Evolutionary conservation across 2,888 invertebrate species (phyloP).

Genomic region (Macrophya alboannulata): DNA sequence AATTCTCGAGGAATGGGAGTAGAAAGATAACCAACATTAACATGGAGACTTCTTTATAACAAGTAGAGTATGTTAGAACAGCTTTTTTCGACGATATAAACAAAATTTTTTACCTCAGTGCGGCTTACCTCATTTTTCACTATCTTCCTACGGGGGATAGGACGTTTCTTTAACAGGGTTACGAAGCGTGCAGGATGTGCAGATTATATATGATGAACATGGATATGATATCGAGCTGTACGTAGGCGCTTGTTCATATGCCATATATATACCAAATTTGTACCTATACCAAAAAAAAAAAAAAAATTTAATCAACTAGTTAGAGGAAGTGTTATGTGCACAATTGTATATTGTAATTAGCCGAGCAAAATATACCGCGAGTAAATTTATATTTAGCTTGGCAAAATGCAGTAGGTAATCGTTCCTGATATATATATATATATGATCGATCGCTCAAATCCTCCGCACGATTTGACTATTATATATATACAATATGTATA

Average conservation of each 20-base stretch:
- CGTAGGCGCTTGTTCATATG: neutral
- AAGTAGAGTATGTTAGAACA: constrained; percentile 51
- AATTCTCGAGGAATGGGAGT: constrained; percentile 66
- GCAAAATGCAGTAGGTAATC: constrained; percentile 34
- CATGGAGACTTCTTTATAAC: constrained; percentile 81
- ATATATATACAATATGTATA: constrained; percentile 12
- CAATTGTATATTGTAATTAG: neutral
- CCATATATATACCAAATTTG: neutral
- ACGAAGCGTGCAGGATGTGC: neutral
- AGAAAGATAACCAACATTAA: constrained; percentile 74
- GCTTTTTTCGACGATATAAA: constrained; percentile 61
- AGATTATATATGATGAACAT: too few species aligned
- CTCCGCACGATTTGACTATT: constrained; percentile 46
- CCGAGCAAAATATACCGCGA: neutral
- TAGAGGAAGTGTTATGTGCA: neutral
- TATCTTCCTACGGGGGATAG: constrained; percentile 22
- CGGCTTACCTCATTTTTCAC: constrained; percentile 49
- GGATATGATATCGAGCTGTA: neutral
- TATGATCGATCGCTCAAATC: constrained; percentile 49
- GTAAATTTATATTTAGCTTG: constrained; percentile 18
- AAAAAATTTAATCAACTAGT: neutral
- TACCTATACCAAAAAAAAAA: constrained; percentile 48
- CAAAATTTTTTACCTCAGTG: constrained; percentile 65
- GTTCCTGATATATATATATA: constrained; percentile 38
- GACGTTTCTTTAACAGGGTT: constrained; percentile 27